Conservation (phyloP, 2,797 vertebrate species). For the Chanos chanos region DNA sequence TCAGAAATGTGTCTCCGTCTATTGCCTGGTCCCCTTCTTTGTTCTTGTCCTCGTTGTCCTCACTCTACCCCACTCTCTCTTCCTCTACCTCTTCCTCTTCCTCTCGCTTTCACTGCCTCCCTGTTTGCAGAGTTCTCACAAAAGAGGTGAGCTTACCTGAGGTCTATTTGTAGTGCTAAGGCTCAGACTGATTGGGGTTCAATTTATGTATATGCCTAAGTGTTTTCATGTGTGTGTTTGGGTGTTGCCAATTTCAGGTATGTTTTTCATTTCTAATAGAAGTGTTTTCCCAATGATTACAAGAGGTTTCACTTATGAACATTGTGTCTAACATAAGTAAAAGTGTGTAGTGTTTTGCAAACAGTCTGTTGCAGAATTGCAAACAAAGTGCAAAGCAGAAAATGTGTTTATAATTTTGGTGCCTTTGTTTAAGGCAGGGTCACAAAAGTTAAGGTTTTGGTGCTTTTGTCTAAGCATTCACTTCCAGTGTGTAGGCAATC, state of each 20-base stretch:
- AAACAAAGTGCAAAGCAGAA: no score
- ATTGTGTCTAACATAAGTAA: no score
- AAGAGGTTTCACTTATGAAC: neutral
- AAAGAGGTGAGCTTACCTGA: neutral
- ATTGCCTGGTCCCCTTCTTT: conserved; percentile 8
- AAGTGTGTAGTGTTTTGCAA: no score
- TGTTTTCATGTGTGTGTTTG: neutral
- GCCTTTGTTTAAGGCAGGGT: no score
- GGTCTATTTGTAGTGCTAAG: neutral
- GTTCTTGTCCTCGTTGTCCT: no score
- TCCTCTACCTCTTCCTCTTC: neutral
- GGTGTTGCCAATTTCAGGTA: neutral
- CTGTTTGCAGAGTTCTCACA: neutral
- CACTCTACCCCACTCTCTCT: neutral
- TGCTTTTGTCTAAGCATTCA: no score
- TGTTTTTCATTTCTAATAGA: conserved; percentile 4
- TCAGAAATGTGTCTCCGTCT: conserved; percentile 37
- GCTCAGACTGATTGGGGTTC: neutral
- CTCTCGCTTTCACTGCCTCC: neutral
- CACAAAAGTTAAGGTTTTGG: no score
- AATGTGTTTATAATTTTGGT: no score
- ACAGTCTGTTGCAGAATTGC: no score
- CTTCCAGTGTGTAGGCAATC: no score
- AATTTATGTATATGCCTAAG: neutral
- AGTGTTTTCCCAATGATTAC: no score